Base-by-base conservation (phyloP, 1,140 invertebrate genomes). In the Elysia chlorotica region DNA sequence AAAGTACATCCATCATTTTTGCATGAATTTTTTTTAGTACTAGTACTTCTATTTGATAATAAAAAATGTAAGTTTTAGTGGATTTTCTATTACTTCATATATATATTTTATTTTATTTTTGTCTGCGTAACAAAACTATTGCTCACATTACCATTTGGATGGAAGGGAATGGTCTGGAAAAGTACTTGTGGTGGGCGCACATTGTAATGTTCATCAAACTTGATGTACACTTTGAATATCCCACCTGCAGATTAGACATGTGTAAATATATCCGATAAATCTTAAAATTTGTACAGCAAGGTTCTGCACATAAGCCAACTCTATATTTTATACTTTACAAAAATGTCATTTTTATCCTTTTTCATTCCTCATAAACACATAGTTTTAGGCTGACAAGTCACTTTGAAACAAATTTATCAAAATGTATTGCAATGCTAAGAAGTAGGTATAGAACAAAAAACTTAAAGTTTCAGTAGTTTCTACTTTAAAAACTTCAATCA, bases 141-240 rank as follows among this genome's bases (percentile, higher is more conserved):
- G 10, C 10, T 14, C n/a, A 48, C 41, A 10, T 83, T 76, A 86
- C 85, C 81, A 79, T 87, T 87, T 65, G 85, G 85, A 80, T 87
- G 85, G 65, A 83, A 87, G 31, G 85, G 85, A 73, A 87, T 82
- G 2, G 84, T 87, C 61, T 86, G 83, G 69, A 87, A 87, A 74
- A 79, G 82, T 19, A 87, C 70, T 74, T 80, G 71, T 65, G 85
- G 85, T 66, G 84, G 84, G 41, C 78, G 61, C 3, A 71, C 28
- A 67, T 83, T 85, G 65, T 79, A 86, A 71, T 85, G 63, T 66
- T 86, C 83, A 83, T 84, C 82, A 84, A 86, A 87, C 53, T 84
- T 80, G 23, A 87, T 78, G 69, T 86, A 85, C 5, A 87, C 25
- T 62, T 76, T 75, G 75, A 87, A 86, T 69, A 85, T 78, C 23